Percentiles rank a stretch among this genome's conserved stretches.
These are phyloP conservation scores for Drosophila serrata DNA, from an alignment of 1,140 invertebrate species.

Conservation along the genomic window DNA sequence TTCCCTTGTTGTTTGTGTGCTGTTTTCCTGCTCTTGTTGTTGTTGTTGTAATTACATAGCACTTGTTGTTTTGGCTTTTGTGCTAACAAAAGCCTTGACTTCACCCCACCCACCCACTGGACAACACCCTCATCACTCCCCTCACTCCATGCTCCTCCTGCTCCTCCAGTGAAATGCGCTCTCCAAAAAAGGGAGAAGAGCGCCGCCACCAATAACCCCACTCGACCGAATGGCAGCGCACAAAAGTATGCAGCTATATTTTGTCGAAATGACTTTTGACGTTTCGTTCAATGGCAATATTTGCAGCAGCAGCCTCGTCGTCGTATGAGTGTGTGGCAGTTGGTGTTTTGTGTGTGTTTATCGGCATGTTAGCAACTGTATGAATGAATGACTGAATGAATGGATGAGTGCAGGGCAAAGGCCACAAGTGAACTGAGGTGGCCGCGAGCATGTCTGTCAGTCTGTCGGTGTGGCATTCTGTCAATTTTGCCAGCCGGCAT, in stretches of 20 bases:
- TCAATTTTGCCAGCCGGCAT: slow-evolving; percentile 8
- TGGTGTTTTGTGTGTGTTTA: slow-evolving; percentile 40
- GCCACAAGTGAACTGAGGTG: slow-evolving; percentile 32
- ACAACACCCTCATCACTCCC: not conserved
- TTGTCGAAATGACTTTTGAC: slow-evolving; percentile 75
- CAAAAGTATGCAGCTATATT: slow-evolving; percentile 78
- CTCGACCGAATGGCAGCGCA: slow-evolving; percentile 63
- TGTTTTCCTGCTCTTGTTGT: slow-evolving; percentile 28
- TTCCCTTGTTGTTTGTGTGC: slow-evolving; percentile 27
- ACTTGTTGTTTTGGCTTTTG: slow-evolving; percentile 76
- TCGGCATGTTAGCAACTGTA: slow-evolving; percentile 38
- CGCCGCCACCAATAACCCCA: slow-evolving; percentile 75
- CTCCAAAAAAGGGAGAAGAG: slow-evolving; percentile 56
- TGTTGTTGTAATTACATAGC: slow-evolving; percentile 67
- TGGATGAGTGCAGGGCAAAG: slow-evolving; percentile 22
- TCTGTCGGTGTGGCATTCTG: not conserved
- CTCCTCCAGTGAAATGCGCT: slow-evolving; percentile 18
- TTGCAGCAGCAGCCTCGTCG: slow-evolving; percentile 50
- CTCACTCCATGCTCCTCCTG: not conserved
- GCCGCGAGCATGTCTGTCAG: slow-evolving; percentile 11
- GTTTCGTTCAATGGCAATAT: slow-evolving; percentile 66
- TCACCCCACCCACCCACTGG: slow-evolving; percentile 2
- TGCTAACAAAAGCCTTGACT: slow-evolving; percentile 63
- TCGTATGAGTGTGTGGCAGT: not conserved
- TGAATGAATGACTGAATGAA: slow-evolving; percentile 30